Base-by-base conservation (phyloP, 2,113 vertebrate genomes). In the Hemicordylus capensis region DNA sequence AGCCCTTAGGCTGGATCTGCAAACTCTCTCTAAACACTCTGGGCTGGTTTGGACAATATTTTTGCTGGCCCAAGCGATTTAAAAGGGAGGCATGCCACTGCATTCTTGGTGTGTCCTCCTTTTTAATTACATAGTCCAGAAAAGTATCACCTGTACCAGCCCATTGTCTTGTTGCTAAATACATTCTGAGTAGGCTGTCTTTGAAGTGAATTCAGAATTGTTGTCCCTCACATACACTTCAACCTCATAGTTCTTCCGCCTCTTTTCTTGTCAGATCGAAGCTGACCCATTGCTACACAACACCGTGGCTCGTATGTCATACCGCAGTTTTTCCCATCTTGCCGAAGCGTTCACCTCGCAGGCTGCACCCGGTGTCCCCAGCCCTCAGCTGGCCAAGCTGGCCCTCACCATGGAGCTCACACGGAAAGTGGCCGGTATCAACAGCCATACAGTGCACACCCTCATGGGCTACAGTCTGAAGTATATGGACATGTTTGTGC, bases 371-470 rank as follows among this genome's bases (percentile, higher is more conserved):
- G 6, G 84, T 66, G 24, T 91, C 85, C 39, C 91, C 77, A 34
- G 95, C 90, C 87, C 95, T 66, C 63, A 91, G 77, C 87, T 96
- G 85, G 92, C 94, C 42, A 94, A 93, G 79, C 92, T 96, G 59
- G 95, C 94, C 6, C 89, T 96, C 76, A 95, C 95, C 46, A 95
- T 96, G 95, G 95, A 96, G 74, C 91, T 96, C 66, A 96, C 93
- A 42, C 90, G 95, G 26, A 95, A 93, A 0, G 94, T 95, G 76
- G 93, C 93, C 0, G 76, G 92, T 5, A 91, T 96, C 1, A 95
- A 93, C 64, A 95, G 95, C 58, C 88, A 94, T 17, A 59, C 95
- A 24, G 92, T 95, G 0, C 91, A 93, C 59, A 92, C 93, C 66
- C 92, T 95, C 4, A 94, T 96, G 83, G 95, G 95, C 75, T 95